A percentile compares a stretch with the other conserved stretches of the same genome.
Conservation (phyloP, 2,797 vertebrate species). For the Pipistrellus pipistrellus region DNA sequence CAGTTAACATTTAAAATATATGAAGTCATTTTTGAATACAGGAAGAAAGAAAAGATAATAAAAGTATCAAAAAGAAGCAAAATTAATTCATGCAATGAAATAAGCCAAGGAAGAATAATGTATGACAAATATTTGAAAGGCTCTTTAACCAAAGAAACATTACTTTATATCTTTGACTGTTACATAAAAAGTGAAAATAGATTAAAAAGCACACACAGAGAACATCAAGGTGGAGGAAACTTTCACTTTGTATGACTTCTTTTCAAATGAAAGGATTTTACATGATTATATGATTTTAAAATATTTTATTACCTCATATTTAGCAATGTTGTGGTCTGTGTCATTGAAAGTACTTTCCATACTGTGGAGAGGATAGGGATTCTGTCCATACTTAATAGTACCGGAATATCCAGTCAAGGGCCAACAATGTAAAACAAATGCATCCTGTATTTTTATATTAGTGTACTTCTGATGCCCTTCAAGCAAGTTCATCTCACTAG, state of each 20-base stretch:
- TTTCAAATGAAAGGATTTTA: conserved; percentile 32
- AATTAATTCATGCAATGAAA: conserved; percentile 54
- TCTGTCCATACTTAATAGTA: not conserved
- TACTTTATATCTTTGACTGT: conserved; percentile 8
- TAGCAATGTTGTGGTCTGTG: not conserved
- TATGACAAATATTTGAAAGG: conserved; percentile 64
- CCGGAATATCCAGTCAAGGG: not conserved
- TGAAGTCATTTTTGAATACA: conserved; percentile 41
- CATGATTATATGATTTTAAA: not conserved
- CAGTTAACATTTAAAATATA: conserved; percentile 61
- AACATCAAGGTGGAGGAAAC: conserved; percentile 1
- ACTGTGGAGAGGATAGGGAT: not conserved
- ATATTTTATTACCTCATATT: not conserved
- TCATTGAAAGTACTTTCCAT: not conserved
- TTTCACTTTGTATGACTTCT: not conserved
- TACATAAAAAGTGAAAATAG: not conserved
- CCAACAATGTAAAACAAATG: not conserved
- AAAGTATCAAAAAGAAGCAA: conserved; percentile 30
- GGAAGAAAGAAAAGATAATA: conserved; percentile 8
- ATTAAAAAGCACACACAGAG: not conserved
- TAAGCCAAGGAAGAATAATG: not conserved
- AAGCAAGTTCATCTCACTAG: not conserved
- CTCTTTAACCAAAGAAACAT: conserved; percentile 5
- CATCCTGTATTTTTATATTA: not conserved
- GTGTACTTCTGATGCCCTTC: not conserved